Base-by-base conservation (phyloP, 1,140 invertebrate genomes). In the Leguminivora glycinivorella region DNA sequence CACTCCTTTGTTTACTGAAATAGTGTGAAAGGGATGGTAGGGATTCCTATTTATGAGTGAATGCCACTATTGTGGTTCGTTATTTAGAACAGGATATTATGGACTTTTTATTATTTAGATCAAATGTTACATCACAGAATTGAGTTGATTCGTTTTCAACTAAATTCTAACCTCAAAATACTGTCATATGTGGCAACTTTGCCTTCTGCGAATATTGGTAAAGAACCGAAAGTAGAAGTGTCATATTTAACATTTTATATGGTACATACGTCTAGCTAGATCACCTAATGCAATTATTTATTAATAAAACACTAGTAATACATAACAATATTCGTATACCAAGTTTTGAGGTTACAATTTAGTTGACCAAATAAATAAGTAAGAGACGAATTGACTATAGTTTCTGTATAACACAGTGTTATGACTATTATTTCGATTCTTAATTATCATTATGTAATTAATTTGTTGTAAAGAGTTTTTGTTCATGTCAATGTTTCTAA, bases 381-480 rank as follows among this genome's bases (percentile, higher is more conserved):
- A n/a, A n/a, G 5, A 1, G 3, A 52, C 19, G 47, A 22, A 10
- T 22, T 2, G n/a, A 63, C 24, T 29, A 17, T 43, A 17, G 40
- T 22, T 19, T 52, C 25, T 63, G 58, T 26, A 2, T 60, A 26
- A 17, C 17, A 12, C 24, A 24, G 25, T 26, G 56, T 60, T 60
- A 60, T 31, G 17, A 63, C 19, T 29, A 31, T 29, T 63, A 63
- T 31, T 34, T 63, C n/a, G 58, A 63, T 29, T 31, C 47, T 10
- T 52, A 19, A 22, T 19, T 52, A 19, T 87, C 77, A 29, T 84
- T 82, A 82, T 84, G 84, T 83, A 84, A 79, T 79, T 75, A 77
- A 81, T 83, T 85, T 88, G 79, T 85, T 87, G 81, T 87, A 79
- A 82, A 89, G 85, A 81, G 80, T 83, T 77, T 77, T 77, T 75